A percentile compares a stretch with the other conserved stretches of the same genome.
Conservation (phyloP, 2,113 vertebrate genomes). For the Ictalurus furcatus region DNA sequence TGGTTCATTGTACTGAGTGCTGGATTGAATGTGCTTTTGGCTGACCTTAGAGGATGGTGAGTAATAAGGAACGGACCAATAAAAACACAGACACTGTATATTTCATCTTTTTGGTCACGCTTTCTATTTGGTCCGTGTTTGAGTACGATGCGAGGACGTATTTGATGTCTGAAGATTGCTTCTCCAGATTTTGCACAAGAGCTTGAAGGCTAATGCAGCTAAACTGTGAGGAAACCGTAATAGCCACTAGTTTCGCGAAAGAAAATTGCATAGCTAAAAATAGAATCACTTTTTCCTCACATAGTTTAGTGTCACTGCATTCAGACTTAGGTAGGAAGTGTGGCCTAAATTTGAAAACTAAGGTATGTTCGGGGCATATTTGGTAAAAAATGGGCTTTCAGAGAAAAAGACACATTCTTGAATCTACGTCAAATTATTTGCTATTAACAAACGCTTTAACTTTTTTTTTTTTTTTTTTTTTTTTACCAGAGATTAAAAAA, state of each 20-base stretch:
- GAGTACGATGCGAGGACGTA: neutral
- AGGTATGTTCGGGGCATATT: neutral
- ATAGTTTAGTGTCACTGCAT: neutral
- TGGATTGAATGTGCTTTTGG: neutral
- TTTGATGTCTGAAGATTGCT: neutral
- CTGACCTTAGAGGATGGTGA: constrained; percentile 7
- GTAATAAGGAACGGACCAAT: constrained; percentile 15
- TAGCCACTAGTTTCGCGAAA: neutral
- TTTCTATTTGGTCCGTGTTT: neutral
- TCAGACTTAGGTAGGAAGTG: neutral
- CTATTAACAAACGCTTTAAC: neutral
- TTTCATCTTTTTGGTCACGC: neutral
- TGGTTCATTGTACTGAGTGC: neutral
- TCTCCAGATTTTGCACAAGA: neutral
- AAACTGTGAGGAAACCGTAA: neutral
- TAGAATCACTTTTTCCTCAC: neutral
- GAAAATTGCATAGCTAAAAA: neutral
- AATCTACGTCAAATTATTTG: neutral
- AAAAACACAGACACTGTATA: neutral
- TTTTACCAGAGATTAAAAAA: too few species aligned
- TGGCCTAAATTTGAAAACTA: neutral
- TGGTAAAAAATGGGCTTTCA: neutral
- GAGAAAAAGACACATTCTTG: neutral
- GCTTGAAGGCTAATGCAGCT: neutral
- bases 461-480: too few species aligned